Base-by-base conservation (phyloP, 1,140 invertebrate species). In the Saxidomus purpurata region DNA sequence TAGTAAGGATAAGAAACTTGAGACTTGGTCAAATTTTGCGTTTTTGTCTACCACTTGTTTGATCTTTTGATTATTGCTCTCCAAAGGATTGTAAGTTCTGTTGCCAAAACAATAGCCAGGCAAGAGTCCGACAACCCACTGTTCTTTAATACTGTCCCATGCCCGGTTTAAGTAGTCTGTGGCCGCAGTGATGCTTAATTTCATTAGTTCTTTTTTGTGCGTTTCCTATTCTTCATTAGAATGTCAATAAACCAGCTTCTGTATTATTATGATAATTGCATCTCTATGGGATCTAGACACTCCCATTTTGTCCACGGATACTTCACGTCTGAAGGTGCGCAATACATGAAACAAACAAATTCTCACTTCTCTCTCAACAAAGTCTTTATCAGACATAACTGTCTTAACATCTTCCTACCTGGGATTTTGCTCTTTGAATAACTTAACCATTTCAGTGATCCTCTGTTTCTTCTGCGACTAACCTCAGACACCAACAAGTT, bases 41-140 rank as follows among this genome's bases (percentile, higher is more conserved):
- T 74, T 74, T 31, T 74, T 74, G 69, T 74, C 31, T 13, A 36
- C 31, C 1, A 74, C 36, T 22, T 74, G 69, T 3, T 74, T 74
- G 34, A 19, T 74, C 38, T 74, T 36, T 38, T 36, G 69, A 11
- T 36, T 40, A 0, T 36, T 74, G 19, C 28, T 2, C 15, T 74
- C 69, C 1, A 74, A 11, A 6, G 0, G 9, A n/a, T 74, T 74
- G 34, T 74, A 36, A 9, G 31, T 22, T 74, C 13, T 71, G 11
- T 34, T 74, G 13, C 69, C 69, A 19, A 74, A 74, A 36, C 0
- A 74, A n/a, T n/a, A 9, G 19, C 31, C 1, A 17, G 8, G 8
- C 8, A 17, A 47, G 8, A 47, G 43, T 9, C 43, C 43, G 8
- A 47, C 43, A 17, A 74, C 36, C 69, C 69, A 74, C 4, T 74